Conservation (phyloP, 2,797 vertebrate genomes). For the Eleutherodactylus coqui region DNA sequence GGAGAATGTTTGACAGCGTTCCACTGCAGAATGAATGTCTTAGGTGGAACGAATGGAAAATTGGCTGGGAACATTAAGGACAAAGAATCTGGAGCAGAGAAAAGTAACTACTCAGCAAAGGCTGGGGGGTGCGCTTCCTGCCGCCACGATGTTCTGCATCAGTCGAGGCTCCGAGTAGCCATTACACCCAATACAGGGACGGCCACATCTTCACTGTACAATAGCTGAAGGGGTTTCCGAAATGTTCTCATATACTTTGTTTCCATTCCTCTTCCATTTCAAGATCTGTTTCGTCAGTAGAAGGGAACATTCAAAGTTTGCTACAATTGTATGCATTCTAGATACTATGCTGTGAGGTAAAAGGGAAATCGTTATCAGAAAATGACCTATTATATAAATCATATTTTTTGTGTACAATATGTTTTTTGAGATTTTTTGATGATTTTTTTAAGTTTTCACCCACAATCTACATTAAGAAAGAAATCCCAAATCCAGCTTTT, state of each 20-base stretch:
- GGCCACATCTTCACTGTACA: neutral
- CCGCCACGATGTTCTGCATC: neutral
- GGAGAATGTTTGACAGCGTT: conserved; percentile 59
- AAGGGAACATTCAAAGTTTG: neutral
- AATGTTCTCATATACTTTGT: no score
- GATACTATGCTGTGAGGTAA: no score
- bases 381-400: no score
- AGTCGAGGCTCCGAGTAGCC: neutral
- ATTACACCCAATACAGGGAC: neutral
- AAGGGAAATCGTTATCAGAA: no score
- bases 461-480: no score
- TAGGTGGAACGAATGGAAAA: conserved; percentile 58
- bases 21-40: conserved; percentile 48
- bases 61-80: conserved; percentile 38
- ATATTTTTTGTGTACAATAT: no score
- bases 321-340: no score
- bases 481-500: no score
- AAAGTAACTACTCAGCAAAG: conserved; percentile 54
- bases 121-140: neutral
- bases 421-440: no score
- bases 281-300: neutral
- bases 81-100: conserved; percentile 54
- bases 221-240: neutral
- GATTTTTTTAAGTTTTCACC: no score
- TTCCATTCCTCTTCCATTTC: neutral